Evolutionary conservation across 1,140 invertebrate species (phyloP).

Genomic region (Cyclargus thomasi): DNA sequence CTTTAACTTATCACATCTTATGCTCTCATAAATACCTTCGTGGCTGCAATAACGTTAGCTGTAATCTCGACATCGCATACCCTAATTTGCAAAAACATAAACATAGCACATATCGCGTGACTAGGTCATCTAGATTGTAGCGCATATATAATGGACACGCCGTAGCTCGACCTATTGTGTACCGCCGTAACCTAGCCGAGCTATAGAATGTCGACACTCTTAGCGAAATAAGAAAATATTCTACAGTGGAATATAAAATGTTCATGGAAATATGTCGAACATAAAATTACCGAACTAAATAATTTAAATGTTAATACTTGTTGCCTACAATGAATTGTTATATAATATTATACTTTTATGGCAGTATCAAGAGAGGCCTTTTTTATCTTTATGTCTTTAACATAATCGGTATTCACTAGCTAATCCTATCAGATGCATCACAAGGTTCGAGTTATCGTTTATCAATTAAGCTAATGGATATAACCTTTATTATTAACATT

Average conservation of each 20-base stretch:
- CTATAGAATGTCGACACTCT: slow-evolving; percentile 5
- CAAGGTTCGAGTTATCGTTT: no score
- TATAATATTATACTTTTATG: no score
- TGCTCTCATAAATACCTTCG: neutral
- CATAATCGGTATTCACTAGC: no score
- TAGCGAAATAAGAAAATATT: neutral
- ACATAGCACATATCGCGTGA: slow-evolving; percentile 16
- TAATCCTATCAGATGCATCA: no score
- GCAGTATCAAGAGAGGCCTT: no score
- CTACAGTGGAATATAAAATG: neutral
- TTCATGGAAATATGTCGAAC: neutral
- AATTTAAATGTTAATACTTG: no score
- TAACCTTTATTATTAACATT: no score
- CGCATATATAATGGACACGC: slow-evolving; percentile 10
- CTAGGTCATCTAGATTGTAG: slow-evolving; percentile 20
- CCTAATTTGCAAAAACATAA: neutral
- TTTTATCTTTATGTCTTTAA: no score
- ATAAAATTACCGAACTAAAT: neutral
- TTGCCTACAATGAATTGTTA: no score
- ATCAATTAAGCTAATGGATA: no score
- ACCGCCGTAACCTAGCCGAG: neutral
- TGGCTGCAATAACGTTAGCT: neutral
- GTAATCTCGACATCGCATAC: slow-evolving; percentile 10
- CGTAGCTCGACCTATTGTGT: slow-evolving; percentile 13
- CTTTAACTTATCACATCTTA: neutral